Base-by-base conservation (phyloP, 2,113 vertebrate species). In the Pampusana beccarii region DNA sequence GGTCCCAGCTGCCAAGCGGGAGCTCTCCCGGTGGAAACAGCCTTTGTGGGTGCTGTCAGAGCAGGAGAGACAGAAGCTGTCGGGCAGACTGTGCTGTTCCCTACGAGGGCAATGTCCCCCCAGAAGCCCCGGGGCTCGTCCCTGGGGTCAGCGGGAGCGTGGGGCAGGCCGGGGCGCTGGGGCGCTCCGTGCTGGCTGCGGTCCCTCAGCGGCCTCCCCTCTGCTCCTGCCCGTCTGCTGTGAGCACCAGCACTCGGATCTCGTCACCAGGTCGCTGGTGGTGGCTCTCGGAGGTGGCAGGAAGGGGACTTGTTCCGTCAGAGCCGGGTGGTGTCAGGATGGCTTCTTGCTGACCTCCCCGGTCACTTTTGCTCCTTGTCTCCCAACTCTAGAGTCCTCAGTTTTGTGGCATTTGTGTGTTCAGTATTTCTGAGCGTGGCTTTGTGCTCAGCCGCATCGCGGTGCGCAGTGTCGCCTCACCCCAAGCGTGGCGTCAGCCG, bases 391-490 rank as follows among this genome's bases (percentile, higher is more conserved):
- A 29, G 29, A 14, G 66, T 18, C 34, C 16, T 9, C 26, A 2
- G 3, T 36, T 64, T 34, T 64, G 58, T 23, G 44, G 17, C 44
- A 46, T 46, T 19, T 18, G 44, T 25, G 21, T 21, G 13, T 73
- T 44, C 1, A 5, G 16, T 46, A 16, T n/a, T 60, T 60, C 48
- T 46, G 16, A 44, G 69, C 1, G 3, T 36, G 69, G 48, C 69
- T 53, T 29, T 1, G 1, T 1, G 2, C 60, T 64, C 17, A 10
- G 50, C 50, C 1, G 2, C 46, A 5, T 13, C 5, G 4, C 15
- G 24, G 20, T 15, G 31, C 4, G 1, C 0, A 2, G 17, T 16
- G 21, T 36, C 2, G 1, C 3, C 67, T 44, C 7, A 2, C 26
- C 21, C 21, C 1, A 1, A 42, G 48, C 13, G 4, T 16, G 33